Percentiles rank a stretch among this genome's conserved stretches.
These are phyloP conservation scores for Adrianichthys oophorus DNA, from an alignment of 2,797 vertebrate genomes.

Conservation along the genomic window DNA sequence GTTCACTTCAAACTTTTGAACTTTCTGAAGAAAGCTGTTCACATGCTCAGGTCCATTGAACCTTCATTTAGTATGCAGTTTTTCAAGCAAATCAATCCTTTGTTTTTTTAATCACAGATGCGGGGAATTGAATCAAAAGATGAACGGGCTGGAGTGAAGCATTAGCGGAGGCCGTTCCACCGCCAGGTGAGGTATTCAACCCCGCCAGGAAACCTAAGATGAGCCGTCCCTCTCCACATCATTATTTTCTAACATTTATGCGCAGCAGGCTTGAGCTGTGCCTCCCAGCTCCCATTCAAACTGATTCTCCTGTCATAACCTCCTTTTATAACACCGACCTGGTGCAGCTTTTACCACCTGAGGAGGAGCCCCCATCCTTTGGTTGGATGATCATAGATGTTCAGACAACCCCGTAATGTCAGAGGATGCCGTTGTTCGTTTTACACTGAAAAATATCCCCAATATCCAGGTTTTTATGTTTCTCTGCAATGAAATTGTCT, in stretches of 20 bases:
- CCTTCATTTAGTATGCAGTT: neutral
- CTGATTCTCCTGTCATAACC: slow-evolving; percentile 32
- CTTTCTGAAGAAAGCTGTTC: neutral
- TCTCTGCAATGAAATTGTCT: neutral
- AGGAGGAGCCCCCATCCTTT: slow-evolving; percentile 19
- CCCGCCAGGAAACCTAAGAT: slow-evolving; percentile 20
- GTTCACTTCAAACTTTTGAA: slow-evolving; percentile 1
- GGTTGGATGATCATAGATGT: slow-evolving; percentile 14
- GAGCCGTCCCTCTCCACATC: slow-evolving; percentile 39
- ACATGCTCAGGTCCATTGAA: neutral
- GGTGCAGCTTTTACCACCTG: slow-evolving; percentile 31
- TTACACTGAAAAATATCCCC: neutral
- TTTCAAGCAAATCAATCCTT: neutral
- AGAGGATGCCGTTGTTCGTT: neutral
- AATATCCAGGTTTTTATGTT: neutral
- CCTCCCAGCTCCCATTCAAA: slow-evolving; percentile 28
- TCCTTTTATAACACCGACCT: slow-evolving; percentile 33
- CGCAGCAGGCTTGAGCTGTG: slow-evolving; percentile 31
- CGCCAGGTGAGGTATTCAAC: slow-evolving; percentile 21
- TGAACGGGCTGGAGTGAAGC: slow-evolving; percentile 17
- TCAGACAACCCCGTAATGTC: neutral
- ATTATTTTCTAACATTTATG: slow-evolving; percentile 41
- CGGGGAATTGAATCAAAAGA: slow-evolving; percentile 43
- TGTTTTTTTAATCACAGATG: slow-evolving; percentile 3
- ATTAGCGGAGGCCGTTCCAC: slow-evolving; percentile 34